Percentiles rank a stretch among this genome's conserved stretches.
Conservation (phyloP, 2,888 invertebrate species). For the Augochlorella aurata region DNA sequence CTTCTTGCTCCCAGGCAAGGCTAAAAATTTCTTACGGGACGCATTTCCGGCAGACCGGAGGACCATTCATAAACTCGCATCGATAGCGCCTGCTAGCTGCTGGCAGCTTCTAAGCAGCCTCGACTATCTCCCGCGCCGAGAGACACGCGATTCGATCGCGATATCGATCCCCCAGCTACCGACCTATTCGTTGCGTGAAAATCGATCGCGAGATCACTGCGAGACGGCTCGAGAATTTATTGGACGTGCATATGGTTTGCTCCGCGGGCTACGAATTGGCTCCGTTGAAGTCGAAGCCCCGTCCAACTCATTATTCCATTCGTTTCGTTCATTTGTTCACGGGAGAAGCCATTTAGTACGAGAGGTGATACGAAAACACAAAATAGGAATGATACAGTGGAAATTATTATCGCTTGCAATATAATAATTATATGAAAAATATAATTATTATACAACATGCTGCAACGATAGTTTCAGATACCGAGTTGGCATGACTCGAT, state of each 20-base stretch:
- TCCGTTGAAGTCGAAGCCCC: not conserved
- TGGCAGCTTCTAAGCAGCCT: not conserved
- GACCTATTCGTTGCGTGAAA: not conserved
- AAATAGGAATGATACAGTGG: no score
- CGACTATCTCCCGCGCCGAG: not conserved
- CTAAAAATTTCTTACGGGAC: conserved; percentile 67
- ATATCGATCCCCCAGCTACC: not conserved
- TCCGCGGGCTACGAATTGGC: not conserved
- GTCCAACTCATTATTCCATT: no score
- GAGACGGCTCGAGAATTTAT: not conserved
- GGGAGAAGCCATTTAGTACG: no score
- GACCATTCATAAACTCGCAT: conserved; percentile 65
- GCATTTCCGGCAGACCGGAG: conserved; percentile 59
- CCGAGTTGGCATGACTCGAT: no score
- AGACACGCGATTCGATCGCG: not conserved
- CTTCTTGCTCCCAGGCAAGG: conserved; percentile 61
- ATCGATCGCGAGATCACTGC: not conserved
- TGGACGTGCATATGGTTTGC: not conserved
- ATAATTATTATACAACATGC: no score
- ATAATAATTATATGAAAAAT: no score
- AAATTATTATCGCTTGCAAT: no score
- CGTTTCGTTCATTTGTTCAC: no score
- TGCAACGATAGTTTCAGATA: no score
- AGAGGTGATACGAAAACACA: no score
- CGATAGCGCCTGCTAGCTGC: conserved; percentile 12